Evolutionary conservation across 2,888 invertebrate genomes (phyloP), one percentile per base, ranked within the genome.

Genomic region (Torymus texanus): DNA sequence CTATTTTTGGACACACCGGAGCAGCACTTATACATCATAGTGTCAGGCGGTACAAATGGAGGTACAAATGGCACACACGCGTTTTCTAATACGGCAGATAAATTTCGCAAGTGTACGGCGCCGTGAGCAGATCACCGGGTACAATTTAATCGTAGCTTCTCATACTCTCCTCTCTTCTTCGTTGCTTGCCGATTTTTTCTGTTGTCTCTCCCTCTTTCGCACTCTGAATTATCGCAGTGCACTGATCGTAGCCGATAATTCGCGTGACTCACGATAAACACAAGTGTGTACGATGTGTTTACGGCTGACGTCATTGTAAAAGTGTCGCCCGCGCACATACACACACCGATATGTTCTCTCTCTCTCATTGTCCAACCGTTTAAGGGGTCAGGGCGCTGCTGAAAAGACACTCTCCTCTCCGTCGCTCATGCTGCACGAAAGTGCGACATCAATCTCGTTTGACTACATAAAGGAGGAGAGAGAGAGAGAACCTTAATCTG

Each of bases 291-390:
- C 41, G 53, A 63, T 55, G 24, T 72, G 78, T 78, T 72, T 73
- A 67, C 65, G 67, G 67, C 62, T 63, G 73, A 78, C 63, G 68
- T 78, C 74, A 78, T 29, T n/a, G 18, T 5, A 29, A 29, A 0
- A 14, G 12, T n/a, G 41, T 61, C 14, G 18, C 4, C 70, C 83
- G 55, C 4, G 55, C 50, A 18, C 59, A 24, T 21, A 21, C 21
- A 21, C 29, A 5, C 29, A 3, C 29, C 29, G 29, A 5, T 29
- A 3, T 21, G 21, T 2, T 21, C 21, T 29, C 13, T 24, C 81
- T 81, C 82, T 80, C 77, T 83, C 82, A 81, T 82, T 82, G 82
- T 83, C 83, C 85, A 84, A 84, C 84, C 84, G 83, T 82, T 83
- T 75, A 79, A 80, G 79, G 85, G 86, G 85, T 85, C 85, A 78